A percentile compares a stretch with the other conserved stretches of the same genome.
Conservation (phyloP, 2,113 vertebrate species). For the Oryzias woworae region DNA sequence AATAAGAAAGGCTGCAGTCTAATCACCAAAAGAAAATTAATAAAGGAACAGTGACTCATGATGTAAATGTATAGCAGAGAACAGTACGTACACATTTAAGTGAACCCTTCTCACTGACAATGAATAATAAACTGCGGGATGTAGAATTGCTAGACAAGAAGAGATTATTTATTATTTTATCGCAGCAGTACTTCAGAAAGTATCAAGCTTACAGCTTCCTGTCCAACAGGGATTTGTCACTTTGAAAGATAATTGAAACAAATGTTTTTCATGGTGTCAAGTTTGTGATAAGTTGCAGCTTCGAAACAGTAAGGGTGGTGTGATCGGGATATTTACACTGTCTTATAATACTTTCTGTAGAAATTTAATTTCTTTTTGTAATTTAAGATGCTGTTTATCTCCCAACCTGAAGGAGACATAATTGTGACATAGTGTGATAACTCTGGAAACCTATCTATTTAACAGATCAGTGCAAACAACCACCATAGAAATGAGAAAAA, state of each 20-base stretch:
- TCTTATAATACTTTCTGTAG: conserved; percentile 13
- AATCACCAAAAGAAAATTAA: conserved; percentile 2
- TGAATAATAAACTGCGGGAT: conserved; percentile 43
- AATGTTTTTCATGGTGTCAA: conserved; percentile 21
- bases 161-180: conserved; percentile 34
- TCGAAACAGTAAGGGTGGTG: background rate
- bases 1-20: no score
- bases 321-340: background rate
- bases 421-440: background rate
- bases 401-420: background rate
- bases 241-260: conserved; percentile 34
- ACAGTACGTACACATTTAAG: conserved; percentile 18
- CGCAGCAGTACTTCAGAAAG: conserved; percentile 16
- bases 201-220: conserved; percentile 33
- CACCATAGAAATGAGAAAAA: background rate
- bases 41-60: conserved; percentile 43
- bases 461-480: background rate
- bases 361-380: background rate
- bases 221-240: conserved; percentile 36
- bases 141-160: conserved; percentile 14
- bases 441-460: background rate
- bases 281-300: conserved; percentile 12
- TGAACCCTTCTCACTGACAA: conserved; percentile 36
- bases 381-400: conserved; percentile 8
- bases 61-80: conserved; percentile 42